Conservation (phyloP, 2,113 vertebrate genomes). For the Mastomys coucha region DNA sequence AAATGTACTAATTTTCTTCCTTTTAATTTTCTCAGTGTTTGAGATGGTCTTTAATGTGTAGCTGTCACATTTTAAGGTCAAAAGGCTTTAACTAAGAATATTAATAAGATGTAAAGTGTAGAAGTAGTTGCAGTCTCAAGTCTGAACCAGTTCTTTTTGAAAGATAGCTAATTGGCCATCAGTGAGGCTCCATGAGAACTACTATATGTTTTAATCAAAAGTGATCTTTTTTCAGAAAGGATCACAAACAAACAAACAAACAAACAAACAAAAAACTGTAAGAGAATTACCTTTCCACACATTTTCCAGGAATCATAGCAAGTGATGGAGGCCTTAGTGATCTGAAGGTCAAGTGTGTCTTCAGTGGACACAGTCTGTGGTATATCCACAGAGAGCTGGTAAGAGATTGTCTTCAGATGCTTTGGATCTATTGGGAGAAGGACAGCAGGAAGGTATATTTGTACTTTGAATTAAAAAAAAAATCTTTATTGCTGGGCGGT, state of each 20-base stretch:
- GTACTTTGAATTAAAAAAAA: constrained; percentile 6
- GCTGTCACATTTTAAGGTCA: constrained; percentile 28
- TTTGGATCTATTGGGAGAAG: constrained; percentile 42
- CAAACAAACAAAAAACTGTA: background rate
- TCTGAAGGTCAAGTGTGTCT: background rate
- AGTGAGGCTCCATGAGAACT: background rate
- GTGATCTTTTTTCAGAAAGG: background rate
- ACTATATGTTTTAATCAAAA: constrained; percentile 26
- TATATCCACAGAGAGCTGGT: constrained; percentile 64
- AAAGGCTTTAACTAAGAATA: background rate
- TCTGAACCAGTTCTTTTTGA: background rate
- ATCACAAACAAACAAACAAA: background rate
- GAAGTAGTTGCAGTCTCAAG: constrained; percentile 4
- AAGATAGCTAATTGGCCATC: background rate
- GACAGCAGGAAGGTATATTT: background rate
- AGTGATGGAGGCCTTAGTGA: background rate
- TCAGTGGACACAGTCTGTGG: background rate
- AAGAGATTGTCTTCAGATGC: constrained; percentile 70
- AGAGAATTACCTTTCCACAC: constrained; percentile 73
- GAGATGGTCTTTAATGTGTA: constrained; percentile 16
- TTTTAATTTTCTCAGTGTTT: constrained; percentile 36
- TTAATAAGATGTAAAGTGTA: background rate
- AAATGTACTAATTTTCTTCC: background rate
- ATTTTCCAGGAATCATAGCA: constrained; percentile 72
- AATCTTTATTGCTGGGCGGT: too few species aligned